Base-by-base conservation (phyloP, 2,113 vertebrate species). In the Gasterosteus nipponicus region DNA sequence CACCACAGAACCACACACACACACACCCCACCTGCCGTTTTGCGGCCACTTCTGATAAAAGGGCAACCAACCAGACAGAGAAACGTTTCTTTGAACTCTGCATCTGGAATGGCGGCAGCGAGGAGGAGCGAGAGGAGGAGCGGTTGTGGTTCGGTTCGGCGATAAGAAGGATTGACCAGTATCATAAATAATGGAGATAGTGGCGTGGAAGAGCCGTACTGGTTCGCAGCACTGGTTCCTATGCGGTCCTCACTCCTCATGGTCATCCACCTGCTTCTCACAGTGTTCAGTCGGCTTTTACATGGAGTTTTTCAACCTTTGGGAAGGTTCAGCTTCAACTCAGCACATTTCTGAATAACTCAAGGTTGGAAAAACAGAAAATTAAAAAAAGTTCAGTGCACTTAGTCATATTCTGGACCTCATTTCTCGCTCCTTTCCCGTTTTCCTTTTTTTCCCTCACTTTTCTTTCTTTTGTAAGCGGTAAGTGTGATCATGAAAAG, bases 401-500 rank as follows among this genome's bases (percentile, higher is more conserved):
- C 82, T 91, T 86, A 87, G 70, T 92, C 83, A 91, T 88, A 73
- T 70, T 86, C 88, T 91, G 89, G 89, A 89, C 53, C 66, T 66
- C 54, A 51, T 76, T 84, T 84, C 83, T 54, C 58, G 35, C 22
- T 60, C 29, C 79, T 84, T 73, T 81, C 62, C 70, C 26, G 83
- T 22, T 42, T 46, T 54, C 10, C 4, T 26, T 54, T 73, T 57
- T 46, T 22, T 19, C 18, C 5, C 18, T 26, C 22, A 35, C 38
- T 67, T 56, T 67, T 49, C 74, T 82, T 71, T 86, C 76, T 73
- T 91, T 88, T 86, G 81, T 89, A 71, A 49, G 63, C 73, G 33
- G 54, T 75, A 82, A 90, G 82, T 88, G 78, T 87, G 86, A 90
- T 92, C 78, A 91, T 86, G 86, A 92, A 90, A 90, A 91, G 84